Conservation (phyloP, 2,797 vertebrate species). For the Myotis planiceps region DNA sequence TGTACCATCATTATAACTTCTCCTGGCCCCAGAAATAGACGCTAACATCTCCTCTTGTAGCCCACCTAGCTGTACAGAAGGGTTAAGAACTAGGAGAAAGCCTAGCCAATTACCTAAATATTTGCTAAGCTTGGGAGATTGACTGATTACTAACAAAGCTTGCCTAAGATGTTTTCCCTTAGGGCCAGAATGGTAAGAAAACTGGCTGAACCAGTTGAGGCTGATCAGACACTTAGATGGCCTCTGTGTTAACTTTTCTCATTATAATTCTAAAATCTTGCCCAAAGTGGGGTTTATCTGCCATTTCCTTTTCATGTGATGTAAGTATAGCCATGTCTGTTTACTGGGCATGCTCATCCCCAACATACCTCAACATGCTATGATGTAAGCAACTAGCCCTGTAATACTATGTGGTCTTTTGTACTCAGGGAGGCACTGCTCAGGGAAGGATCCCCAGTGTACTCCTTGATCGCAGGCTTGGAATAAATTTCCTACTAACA, state of each 20-base stretch:
- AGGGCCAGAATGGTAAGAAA: not conserved
- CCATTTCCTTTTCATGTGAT: not conserved
- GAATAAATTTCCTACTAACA: not conserved
- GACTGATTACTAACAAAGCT: not conserved
- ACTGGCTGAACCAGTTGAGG: too few relatives aligned
- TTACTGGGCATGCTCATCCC: not conserved
- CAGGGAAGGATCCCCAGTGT: not conserved
- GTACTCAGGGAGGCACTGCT: not conserved
- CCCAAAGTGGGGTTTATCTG: not conserved
- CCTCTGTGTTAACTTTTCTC: not conserved
- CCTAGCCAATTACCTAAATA: not conserved
- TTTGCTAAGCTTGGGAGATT: not conserved
- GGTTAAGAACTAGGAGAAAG: not conserved
- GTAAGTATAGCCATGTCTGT: not conserved
- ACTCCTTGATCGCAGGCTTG: not conserved
- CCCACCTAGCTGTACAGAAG: not conserved
- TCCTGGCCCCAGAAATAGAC: not conserved
- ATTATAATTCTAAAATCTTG: not conserved
- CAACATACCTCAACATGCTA: not conserved
- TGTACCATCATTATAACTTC: not conserved
- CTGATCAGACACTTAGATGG: not conserved
- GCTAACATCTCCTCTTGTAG: not conserved
- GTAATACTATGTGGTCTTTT: not conserved
- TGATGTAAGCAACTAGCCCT: not conserved
- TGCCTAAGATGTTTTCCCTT: not conserved